Percentiles rank a stretch among this genome's conserved stretches.
These are phyloP conservation scores for Periophthalmus modestus DNA, from an alignment of 2,113 vertebrate genomes.

Conservation along the genomic window DNA sequence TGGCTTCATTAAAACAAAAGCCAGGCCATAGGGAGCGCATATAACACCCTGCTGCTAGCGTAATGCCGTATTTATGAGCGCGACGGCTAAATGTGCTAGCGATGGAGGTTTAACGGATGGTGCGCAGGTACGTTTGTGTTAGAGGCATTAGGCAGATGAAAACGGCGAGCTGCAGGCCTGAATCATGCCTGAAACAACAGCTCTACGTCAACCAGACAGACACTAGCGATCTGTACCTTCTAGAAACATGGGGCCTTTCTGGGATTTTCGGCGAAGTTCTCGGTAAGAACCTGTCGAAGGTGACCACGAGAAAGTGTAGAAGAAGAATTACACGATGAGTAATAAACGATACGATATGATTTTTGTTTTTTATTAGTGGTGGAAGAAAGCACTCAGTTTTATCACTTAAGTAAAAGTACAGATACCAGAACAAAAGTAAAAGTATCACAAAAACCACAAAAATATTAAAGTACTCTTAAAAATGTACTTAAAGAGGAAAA, in stretches of 20 bases:
- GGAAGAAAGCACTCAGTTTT: no score
- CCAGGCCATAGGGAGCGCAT: conserved; percentile 90
- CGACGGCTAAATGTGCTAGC: conserved; percentile 93
- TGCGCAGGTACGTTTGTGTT: conserved; percentile 93
- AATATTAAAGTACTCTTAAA: no score
- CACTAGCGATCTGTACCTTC: background rate
- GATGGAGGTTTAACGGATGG: conserved; percentile 99
- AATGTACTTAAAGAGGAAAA: no score
- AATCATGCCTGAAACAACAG: conserved; percentile 60
- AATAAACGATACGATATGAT: no score
- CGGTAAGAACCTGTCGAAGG: no score
- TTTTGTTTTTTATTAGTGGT: no score
- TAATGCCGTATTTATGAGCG: conserved; percentile 99
- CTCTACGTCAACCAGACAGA: background rate
- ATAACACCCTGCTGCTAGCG: conserved; percentile 89
- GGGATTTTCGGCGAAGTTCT: no score
- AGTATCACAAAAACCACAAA: no score
- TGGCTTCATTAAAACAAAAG: conserved; percentile 99
- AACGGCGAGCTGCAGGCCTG: conserved; percentile 67
- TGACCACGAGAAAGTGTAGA: no score
- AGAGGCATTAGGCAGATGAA: conserved; percentile 96
- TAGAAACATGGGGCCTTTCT: background rate
- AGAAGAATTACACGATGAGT: no score
- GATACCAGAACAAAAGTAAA: no score
- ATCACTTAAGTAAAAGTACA: no score